Conservation (phyloP, 1,140 invertebrate species). For the Lamellibrachia luymesi region DNA sequence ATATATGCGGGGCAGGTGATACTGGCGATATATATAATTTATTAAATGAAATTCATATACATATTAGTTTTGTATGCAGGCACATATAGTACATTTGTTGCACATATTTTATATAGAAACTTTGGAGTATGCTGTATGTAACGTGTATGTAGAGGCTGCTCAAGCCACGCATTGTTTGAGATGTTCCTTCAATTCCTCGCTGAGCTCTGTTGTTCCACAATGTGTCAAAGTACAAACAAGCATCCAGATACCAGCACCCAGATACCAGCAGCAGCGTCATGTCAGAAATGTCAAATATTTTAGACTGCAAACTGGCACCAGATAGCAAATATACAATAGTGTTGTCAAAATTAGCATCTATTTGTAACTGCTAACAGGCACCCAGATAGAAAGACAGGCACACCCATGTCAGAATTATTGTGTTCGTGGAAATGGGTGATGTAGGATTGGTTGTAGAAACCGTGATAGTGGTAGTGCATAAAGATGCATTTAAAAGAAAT, state of each 20-base stretch:
- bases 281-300: too few relatives aligned
- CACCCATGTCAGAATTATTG: neutral
- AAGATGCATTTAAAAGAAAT: too few relatives aligned
- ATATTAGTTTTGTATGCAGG: neutral
- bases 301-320: too few relatives aligned
- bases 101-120: neutral
- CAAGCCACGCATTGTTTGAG: neutral
- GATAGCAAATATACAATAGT: neutral
- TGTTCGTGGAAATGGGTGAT: neutral
- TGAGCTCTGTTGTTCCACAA: neutral
- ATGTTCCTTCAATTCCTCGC: neutral
- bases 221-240: neutral
- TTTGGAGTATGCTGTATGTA: neutral
- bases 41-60: conserved; percentile 2
- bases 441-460: too few relatives aligned
- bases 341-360: neutral
- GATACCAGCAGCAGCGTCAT: too few relatives aligned
- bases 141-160: neutral
- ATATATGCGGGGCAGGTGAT: neutral
- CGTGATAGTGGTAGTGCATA: too few relatives aligned
- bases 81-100: conserved; percentile 1
- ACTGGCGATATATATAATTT: conserved; percentile 1
- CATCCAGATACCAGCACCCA: too few relatives aligned
- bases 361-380: neutral
- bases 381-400: neutral